phyloP scores from a whole-genome alignment of 37 sponge, comb jelly and placozoan species.

The Haliclona indistincta region DNA sequence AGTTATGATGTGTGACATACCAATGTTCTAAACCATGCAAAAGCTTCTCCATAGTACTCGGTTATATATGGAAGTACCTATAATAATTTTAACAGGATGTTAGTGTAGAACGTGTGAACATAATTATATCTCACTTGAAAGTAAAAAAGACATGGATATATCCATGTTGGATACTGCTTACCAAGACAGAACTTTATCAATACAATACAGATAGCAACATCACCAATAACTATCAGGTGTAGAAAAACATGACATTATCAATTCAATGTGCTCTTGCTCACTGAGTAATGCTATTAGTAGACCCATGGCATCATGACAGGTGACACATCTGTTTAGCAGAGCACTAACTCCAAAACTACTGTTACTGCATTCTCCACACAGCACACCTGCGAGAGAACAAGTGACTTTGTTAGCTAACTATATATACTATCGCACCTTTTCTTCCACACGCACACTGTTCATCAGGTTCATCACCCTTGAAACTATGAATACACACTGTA shows the following conservation, averaged over 20 bases:
- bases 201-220: conserved; percentile 9
- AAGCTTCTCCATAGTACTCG: conserved; percentile 49
- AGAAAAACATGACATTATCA: background rate
- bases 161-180: conserved; percentile 28
- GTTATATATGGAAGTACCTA: conserved; percentile 52
- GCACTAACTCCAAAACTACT: conserved; percentile 62
- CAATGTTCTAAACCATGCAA: conserved; percentile 46
- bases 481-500: background rate
- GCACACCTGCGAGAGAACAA: conserved; percentile 29
- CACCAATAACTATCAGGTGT: background rate
- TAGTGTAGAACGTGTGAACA: background rate
- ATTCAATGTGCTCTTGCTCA: no score
- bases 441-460: conserved; percentile 9
- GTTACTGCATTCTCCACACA: conserved; percentile 66
- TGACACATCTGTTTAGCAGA: conserved; percentile 48
- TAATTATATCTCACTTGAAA: conserved; percentile 40
- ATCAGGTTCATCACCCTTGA: background rate
- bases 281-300: conserved; percentile 28
- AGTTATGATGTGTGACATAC: conserved; percentile 10
- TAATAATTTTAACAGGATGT: background rate
- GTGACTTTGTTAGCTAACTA: background rate
- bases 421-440: background rate
- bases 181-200: conserved; percentile 3
- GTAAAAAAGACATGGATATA: conserved; percentile 56
- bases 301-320: conserved; percentile 44